Percentiles rank a stretch among this genome's conserved stretches.
Evolutionary conservation across 2,797 vertebrate genomes (phyloP).

Genomic region (Lerista edwardsae): DNA sequence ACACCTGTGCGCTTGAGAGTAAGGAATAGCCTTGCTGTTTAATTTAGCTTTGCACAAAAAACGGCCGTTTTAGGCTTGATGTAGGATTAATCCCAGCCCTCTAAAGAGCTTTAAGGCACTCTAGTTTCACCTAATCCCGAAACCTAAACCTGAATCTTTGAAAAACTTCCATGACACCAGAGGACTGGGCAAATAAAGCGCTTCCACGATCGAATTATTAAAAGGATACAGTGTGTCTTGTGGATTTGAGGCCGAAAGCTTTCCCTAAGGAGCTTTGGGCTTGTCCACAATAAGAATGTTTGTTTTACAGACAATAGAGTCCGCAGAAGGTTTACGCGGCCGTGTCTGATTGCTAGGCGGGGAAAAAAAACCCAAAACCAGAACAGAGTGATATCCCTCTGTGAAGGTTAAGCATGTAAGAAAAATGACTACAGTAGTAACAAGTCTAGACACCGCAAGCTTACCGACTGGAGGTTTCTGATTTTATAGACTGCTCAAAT

Average conservation of each 20-base stretch:
- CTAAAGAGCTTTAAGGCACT: conserved; percentile 95
- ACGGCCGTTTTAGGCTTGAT: conserved; percentile 79
- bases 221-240: conserved; percentile 87
- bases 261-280: conserved; percentile 86
- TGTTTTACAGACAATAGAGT: conserved; percentile 71
- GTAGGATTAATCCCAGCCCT: conserved; percentile 88
- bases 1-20: conserved; percentile 79
- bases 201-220: conserved; percentile 85
- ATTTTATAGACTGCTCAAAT: neutral
- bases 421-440: conserved; percentile 27
- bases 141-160: conserved; percentile 88
- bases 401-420: conserved; percentile 6
- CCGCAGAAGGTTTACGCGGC: conserved; percentile 67
- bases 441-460: conserved; percentile 15
- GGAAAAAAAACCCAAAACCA: conserved; percentile 1
- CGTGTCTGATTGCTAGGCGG: conserved; percentile 5
- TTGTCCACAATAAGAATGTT: conserved; percentile 78
- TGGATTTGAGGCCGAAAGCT: conserved; percentile 83
- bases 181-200: conserved; percentile 91
- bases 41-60: conserved; percentile 77
- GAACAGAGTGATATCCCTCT: neutral
- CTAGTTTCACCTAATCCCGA: conserved; percentile 98
- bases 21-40: conserved; percentile 81
- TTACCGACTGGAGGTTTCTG: conserved; percentile 21
- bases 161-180: conserved; percentile 83